phyloP scores from a whole-genome alignment of 2,113 vertebrate genomes.

The Entomyzon cyanotis region DNA sequence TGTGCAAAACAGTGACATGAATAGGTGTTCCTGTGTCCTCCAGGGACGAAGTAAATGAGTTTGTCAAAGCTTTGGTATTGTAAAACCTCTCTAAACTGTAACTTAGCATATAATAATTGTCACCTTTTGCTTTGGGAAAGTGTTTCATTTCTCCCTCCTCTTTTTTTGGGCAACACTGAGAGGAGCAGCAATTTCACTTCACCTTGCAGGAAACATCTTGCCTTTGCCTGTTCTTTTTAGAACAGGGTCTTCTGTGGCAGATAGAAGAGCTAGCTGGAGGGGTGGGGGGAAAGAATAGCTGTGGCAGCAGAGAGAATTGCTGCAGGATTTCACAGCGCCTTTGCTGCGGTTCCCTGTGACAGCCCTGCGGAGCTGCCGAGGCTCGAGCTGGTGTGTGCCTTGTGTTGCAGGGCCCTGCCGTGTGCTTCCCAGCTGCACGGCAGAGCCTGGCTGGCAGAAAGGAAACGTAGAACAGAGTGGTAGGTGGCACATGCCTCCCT shows the following conservation, averaged over 20 bases:
- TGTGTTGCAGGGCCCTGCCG: neutral
- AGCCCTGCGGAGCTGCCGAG: neutral
- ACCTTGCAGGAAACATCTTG: neutral
- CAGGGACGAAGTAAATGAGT: neutral
- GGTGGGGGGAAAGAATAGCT: neutral
- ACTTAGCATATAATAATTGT: neutral
- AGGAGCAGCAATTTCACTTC: neutral
- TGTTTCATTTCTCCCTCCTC: neutral
- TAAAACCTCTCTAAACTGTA: neutral
- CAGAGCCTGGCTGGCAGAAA: neutral
- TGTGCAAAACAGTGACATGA: neutral
- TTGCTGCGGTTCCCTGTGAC: neutral
- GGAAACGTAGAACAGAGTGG: accelerated
- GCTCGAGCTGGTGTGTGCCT: neutral
- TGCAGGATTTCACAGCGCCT: neutral
- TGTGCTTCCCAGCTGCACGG: neutral
- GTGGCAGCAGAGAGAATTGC: neutral
- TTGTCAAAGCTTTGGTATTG: neutral
- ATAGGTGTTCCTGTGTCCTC: neutral
- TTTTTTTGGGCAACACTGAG: neutral
- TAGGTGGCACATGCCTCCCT: accelerated
- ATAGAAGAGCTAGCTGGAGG: neutral
- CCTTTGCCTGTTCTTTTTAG: neutral
- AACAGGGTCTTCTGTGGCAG: neutral
- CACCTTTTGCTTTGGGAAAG: neutral